Evolutionary conservation across 1,140 invertebrate species (phyloP).

Genomic region (Drosophila obscura): DNA sequence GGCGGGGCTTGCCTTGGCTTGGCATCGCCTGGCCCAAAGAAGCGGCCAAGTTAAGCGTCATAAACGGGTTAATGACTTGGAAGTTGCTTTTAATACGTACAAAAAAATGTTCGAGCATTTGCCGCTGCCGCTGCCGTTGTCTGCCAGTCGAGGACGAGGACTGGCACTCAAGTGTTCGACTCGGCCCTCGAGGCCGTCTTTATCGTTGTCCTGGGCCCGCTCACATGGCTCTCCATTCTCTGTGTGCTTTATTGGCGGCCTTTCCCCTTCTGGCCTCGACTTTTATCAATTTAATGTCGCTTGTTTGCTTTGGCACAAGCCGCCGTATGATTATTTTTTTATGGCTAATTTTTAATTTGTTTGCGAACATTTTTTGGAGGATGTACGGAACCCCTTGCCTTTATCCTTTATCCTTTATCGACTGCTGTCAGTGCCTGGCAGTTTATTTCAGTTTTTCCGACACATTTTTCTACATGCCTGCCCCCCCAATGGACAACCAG

Average conservation of each 20-base stretch:
- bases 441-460: conserved; percentile 36
- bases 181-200: conserved; percentile 36
- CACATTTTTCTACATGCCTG: conserved; percentile 20
- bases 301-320: conserved; percentile 63
- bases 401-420: conserved; percentile 43
- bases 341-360: conserved; percentile 79
- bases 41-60: conserved; percentile 69
- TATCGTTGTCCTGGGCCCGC: conserved; percentile 43
- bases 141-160: neutral
- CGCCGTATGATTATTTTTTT: conserved; percentile 80
- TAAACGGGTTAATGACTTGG: conserved; percentile 82
- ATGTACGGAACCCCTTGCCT: too few species aligned
- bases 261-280: conserved; percentile 29
- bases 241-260: conserved; percentile 46
- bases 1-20: conserved; percentile 34
- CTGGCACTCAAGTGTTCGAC: conserved; percentile 38
- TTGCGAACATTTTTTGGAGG: conserved; percentile 59
- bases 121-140: neutral
- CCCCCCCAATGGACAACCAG: conserved; percentile 63
- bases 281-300: conserved; percentile 66
- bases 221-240: conserved; percentile 34
- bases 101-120: conserved; percentile 48
- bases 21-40: too few species aligned
- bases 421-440: conserved; percentile 44
- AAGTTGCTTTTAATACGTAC: conserved; percentile 76